A percentile compares a stretch with the other conserved stretches of the same genome.
Evolutionary conservation across 2,888 invertebrate species (phyloP).

Genomic region (Spodoptera exigua): DNA sequence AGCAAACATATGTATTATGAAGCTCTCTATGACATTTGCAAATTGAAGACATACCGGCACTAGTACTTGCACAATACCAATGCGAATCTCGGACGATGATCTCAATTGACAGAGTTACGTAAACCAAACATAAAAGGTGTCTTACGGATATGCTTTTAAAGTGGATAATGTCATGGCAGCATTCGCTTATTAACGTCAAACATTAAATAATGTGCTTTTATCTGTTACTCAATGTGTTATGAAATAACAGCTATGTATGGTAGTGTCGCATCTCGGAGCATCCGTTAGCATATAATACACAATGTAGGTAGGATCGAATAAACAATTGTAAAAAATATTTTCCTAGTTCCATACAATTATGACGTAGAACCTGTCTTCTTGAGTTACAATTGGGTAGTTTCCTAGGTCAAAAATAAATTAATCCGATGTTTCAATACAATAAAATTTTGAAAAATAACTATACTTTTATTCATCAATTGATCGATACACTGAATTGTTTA

Average conservation of each 20-base stretch:
- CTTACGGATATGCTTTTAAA: conserved; percentile 64
- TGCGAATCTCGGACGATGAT: conserved; percentile 72
- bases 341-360: background rate
- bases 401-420: no score
- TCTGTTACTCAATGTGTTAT: conserved; percentile 65
- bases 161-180: conserved; percentile 60
- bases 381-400: no score
- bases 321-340: conserved; percentile 29
- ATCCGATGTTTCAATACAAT: no score
- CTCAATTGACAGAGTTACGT: conserved; percentile 67
- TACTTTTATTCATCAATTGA: no score
- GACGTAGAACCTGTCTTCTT: no score
- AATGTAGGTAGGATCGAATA: conserved; percentile 13
- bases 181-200: conserved; percentile 38
- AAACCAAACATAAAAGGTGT: conserved; percentile 52
- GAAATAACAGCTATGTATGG: conserved; percentile 54
- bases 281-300: conserved; percentile 32
- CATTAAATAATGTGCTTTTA: conserved; percentile 60
- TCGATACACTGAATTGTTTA: no score
- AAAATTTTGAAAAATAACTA: no score
- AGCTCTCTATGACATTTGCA: conserved; percentile 12
- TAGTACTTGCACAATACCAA: conserved; percentile 48
- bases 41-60: conserved; percentile 14
- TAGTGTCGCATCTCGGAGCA: conserved; percentile 33
- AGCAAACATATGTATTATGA: background rate